Percentiles rank a stretch among this genome's conserved stretches.
These are phyloP conservation scores for Eudasyphora cyanicolor DNA, from an alignment of 2,888 invertebrate species.

Conservation along the genomic window DNA sequence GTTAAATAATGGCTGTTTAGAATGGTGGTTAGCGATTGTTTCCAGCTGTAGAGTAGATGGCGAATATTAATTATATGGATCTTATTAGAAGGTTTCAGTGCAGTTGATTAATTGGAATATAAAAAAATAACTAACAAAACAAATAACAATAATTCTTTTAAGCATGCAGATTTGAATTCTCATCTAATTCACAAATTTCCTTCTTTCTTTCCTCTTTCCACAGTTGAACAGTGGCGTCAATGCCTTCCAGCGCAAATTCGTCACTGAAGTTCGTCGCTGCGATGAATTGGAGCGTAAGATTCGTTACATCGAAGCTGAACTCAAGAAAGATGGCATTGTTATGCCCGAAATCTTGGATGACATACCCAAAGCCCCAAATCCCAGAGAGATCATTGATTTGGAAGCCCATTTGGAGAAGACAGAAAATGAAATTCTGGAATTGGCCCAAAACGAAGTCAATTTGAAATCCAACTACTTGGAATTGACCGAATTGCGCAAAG, in stretches of 20 bases:
- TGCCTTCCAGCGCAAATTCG: constrained; percentile 92
- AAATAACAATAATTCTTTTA: too few relatives aligned
- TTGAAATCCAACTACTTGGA: constrained; percentile 96
- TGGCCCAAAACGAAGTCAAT: constrained; percentile 96
- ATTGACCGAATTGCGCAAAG: constrained; percentile 94
- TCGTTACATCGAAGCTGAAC: constrained; percentile 90
- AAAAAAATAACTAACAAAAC: too few relatives aligned
- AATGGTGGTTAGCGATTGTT: too few relatives aligned
- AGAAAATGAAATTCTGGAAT: constrained; percentile 96
- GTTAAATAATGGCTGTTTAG: too few relatives aligned
- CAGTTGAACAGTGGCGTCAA: constrained; percentile 90
- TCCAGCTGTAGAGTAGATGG: too few relatives aligned
- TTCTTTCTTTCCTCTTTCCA: constrained; percentile 55
- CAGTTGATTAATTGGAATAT: too few relatives aligned
- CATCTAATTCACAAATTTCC: too few relatives aligned
- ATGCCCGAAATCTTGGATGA: constrained; percentile 86
- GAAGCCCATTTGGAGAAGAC: constrained; percentile 97
- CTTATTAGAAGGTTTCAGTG: too few relatives aligned
- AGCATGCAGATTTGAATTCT: too few relatives aligned
- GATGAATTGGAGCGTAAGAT: constrained; percentile 93
- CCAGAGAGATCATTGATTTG: constrained; percentile 89
- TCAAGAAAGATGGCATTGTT: constrained; percentile 88
- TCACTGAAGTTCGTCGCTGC: constrained; percentile 90
- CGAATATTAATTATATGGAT: too few relatives aligned
- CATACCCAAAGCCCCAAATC: constrained; percentile 87